These are phyloP conservation scores for Drosophila setosimentum DNA, from an alignment of 2,888 invertebrate species.

Conservation along the genomic window DNA sequence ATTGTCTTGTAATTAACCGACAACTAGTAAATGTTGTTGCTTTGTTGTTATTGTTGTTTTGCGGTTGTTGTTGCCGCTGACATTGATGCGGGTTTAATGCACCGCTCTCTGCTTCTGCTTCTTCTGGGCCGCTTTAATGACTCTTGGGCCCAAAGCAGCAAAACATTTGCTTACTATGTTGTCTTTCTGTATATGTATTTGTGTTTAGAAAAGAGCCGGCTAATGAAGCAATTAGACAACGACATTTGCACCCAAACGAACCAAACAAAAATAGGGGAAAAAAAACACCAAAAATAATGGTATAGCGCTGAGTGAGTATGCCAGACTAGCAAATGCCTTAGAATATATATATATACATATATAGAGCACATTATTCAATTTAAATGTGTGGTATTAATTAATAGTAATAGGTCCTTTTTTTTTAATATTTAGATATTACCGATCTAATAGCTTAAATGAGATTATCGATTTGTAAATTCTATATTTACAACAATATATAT, in stretches of 20 bases:
- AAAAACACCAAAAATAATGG: constrained; percentile 1
- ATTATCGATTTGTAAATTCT: no score
- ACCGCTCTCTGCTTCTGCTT: constrained; percentile 36
- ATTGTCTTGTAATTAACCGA: constrained; percentile 70
- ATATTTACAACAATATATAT: no score
- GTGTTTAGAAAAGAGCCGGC: constrained; percentile 33
- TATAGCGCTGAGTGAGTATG: background rate
- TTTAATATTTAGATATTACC: no score
- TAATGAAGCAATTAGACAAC: constrained; percentile 74
- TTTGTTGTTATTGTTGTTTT: constrained; percentile 26
- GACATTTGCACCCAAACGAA: constrained; percentile 62
- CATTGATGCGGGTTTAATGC: constrained; percentile 80
- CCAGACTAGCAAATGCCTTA: constrained; percentile 8
- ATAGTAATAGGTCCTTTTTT: background rate
- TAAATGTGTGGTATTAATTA: background rate
- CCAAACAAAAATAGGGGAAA: background rate
- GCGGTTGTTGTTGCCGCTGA: constrained; percentile 47
- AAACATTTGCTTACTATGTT: constrained; percentile 42
- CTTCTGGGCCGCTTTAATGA: constrained; percentile 50
- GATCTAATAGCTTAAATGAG: no score
- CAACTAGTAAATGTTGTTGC: constrained; percentile 51
- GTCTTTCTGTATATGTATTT: constrained; percentile 1
- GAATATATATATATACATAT: no score
- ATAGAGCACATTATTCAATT: background rate
- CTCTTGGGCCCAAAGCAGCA: constrained; percentile 33